Percentiles rank a stretch among this genome's conserved stretches.
Evolutionary conservation across 2,888 invertebrate genomes (phyloP).

Genomic region (Xestoiulus laeticollis): DNA sequence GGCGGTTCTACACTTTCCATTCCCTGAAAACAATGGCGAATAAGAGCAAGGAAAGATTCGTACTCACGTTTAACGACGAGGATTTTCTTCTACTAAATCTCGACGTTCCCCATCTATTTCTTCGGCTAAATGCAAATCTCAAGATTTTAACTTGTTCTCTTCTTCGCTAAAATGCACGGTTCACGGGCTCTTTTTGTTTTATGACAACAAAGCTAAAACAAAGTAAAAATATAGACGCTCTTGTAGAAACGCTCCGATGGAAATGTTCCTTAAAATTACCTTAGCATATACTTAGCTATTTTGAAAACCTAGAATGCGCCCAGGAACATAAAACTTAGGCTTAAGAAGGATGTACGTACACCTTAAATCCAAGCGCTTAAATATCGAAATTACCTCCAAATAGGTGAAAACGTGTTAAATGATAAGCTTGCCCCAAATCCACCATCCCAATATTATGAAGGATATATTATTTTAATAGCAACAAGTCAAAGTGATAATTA

Average conservation of each 20-base stretch:
- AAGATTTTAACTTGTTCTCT: background rate
- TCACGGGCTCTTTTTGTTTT: background rate
- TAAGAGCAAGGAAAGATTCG: background rate
- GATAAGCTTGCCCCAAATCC: too few species aligned
- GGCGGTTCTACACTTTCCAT: background rate
- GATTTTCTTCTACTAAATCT: background rate
- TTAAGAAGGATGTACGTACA: too few species aligned
- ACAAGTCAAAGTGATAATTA: too few species aligned
- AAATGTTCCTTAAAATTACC: background rate
- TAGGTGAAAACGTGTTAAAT: too few species aligned
- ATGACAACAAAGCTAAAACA: background rate
- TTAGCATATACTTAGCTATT: background rate
- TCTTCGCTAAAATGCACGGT: background rate
- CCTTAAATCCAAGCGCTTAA: too few species aligned
- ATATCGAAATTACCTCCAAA: too few species aligned
- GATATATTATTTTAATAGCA: too few species aligned
- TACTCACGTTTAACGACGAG: background rate
- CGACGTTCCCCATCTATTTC: background rate
- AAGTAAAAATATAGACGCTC: background rate
- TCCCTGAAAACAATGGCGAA: background rate
- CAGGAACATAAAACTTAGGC: too few species aligned
- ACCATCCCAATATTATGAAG: too few species aligned
- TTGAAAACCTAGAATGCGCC: too few species aligned
- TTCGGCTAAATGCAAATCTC: background rate
- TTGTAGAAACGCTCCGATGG: background rate